Evolutionary conservation across 53 echinoderm and acorn worm species (phyloP).

Genomic region (Echinarachnius parma): DNA sequence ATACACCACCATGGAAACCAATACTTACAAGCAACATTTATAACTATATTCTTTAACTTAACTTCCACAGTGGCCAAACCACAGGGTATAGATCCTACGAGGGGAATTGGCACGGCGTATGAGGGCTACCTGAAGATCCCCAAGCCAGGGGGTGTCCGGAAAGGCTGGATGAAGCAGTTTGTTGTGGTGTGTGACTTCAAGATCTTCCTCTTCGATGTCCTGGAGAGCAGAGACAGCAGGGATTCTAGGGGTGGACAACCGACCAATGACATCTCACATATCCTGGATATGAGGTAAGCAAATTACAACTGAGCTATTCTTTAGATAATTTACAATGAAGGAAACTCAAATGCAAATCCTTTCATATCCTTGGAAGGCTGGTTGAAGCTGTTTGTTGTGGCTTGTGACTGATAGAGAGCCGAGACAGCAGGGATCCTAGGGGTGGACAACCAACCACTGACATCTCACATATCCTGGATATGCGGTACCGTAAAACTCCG

Average conservation of each 20-base stretch:
- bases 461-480: constrained; percentile 85
- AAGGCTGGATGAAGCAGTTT: constrained; percentile 98
- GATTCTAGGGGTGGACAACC: constrained; percentile 69
- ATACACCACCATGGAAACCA: too few relatives aligned
- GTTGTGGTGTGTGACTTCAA: constrained; percentile 98
- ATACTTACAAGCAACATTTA: too few relatives aligned
- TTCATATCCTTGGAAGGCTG: too few relatives aligned
- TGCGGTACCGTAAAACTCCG: too few relatives aligned
- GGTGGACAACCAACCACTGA: constrained; percentile 70
- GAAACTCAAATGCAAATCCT: too few relatives aligned
- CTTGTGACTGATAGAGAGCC: constrained; percentile 88
- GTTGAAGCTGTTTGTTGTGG: constrained; percentile 96
- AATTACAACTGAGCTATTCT: too few relatives aligned
- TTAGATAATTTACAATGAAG: too few relatives aligned
- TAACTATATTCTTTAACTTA: too few relatives aligned
- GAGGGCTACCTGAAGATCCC: constrained; percentile 89
- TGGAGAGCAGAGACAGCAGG: too few relatives aligned
- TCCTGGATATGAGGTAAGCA: constrained; percentile 99
- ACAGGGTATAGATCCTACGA: constrained; percentile 86
- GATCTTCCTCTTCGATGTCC: constrained; percentile 89
- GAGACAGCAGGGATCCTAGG: too few relatives aligned
- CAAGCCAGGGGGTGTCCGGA: constrained; percentile 93
- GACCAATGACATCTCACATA: constrained; percentile 75
- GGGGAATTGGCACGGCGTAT: constrained; percentile 95
- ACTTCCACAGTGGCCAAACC: constrained; percentile 93